Conservation (phyloP, 1,140 invertebrate species). For the Trichogramma pretiosum region DNA sequence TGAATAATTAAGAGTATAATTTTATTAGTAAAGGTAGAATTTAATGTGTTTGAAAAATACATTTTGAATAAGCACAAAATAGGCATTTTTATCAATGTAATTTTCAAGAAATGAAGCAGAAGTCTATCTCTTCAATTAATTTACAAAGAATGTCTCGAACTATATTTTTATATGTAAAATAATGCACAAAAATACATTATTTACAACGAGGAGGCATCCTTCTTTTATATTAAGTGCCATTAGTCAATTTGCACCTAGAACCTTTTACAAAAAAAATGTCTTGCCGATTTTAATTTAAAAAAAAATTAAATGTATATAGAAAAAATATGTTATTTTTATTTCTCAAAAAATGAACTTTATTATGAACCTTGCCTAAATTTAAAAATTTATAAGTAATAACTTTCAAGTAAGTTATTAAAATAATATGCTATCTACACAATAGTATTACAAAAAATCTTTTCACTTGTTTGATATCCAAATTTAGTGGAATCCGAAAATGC, state of each 20-base stretch:
- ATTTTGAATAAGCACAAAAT: neutral
- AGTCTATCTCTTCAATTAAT: too few species aligned
- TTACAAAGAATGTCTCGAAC: slow-evolving; percentile 6
- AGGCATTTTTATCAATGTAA: neutral
- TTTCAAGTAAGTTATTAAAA: too few species aligned
- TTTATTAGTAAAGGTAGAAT: neutral
- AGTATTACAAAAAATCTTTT: too few species aligned
- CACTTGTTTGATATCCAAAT: too few species aligned
- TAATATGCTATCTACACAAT: too few species aligned
- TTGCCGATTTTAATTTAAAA: slow-evolving; percentile 12
- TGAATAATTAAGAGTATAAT: neutral
- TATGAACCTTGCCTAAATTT: slow-evolving; percentile 1
- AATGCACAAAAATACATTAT: slow-evolving; percentile 14
- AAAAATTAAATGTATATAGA: slow-evolving; percentile 9
- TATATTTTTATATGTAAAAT: slow-evolving; percentile 16
- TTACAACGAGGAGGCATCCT: slow-evolving; percentile 5
- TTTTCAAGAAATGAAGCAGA: neutral
- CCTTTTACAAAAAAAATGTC: slow-evolving; percentile 11
- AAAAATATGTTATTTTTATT: slow-evolving; percentile 9
- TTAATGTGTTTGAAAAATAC: neutral
- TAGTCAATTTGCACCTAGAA: slow-evolving; percentile 10
- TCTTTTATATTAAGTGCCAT: slow-evolving; percentile 15
- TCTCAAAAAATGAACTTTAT: slow-evolving; percentile 8
- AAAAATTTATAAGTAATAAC: slow-evolving; percentile 8
- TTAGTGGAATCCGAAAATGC: too few species aligned